A percentile compares a stretch with the other conserved stretches of the same genome.
phyloP scores from a whole-genome alignment of 1,140 invertebrate species.

The Pachyrhynchus sulphureomaculatus region DNA sequence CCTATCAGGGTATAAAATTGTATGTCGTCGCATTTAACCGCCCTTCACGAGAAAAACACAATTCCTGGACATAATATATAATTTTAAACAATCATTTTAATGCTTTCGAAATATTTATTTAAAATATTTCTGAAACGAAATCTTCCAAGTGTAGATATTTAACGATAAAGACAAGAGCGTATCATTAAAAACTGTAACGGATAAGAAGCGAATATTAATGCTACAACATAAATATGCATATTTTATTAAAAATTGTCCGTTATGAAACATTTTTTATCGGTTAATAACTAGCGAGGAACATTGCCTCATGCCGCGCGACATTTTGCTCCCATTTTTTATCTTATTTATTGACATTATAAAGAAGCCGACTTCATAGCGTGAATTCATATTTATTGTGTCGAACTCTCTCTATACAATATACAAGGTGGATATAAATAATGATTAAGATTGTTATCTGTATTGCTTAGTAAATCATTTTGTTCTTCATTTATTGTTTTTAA shows the following conservation, averaged over 20 bases:
- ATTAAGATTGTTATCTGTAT: background rate
- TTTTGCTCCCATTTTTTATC: conserved; percentile 31
- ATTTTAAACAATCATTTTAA: too few species aligned
- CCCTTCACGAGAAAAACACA: too few species aligned
- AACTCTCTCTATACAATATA: conserved; percentile 3
- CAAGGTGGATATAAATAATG: background rate
- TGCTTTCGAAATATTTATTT: too few species aligned
- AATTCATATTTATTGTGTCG: conserved; percentile 18
- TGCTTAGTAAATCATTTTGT: background rate
- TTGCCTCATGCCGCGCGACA: conserved; percentile 29
- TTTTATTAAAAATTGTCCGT: conserved; percentile 24
- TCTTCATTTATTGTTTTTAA: background rate
- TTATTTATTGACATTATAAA: conserved; percentile 30
- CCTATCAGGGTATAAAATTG: too few species aligned
- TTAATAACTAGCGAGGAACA: conserved; percentile 19
- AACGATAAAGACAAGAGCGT: background rate
- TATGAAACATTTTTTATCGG: conserved; percentile 25
- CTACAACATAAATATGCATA: conserved; percentile 12
- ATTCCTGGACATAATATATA: too few species aligned
- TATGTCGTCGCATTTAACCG: too few species aligned
- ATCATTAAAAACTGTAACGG: background rate
- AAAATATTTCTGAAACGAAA: too few species aligned
- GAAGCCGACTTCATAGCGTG: conserved; percentile 25
- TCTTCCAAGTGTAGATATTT: too few species aligned
- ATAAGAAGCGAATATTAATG: conserved; percentile 20